Percentiles rank a stretch among this genome's conserved stretches.
phyloP scores from a whole-genome alignment of 2,888 invertebrate genomes.

The Podabrus alpinus region DNA sequence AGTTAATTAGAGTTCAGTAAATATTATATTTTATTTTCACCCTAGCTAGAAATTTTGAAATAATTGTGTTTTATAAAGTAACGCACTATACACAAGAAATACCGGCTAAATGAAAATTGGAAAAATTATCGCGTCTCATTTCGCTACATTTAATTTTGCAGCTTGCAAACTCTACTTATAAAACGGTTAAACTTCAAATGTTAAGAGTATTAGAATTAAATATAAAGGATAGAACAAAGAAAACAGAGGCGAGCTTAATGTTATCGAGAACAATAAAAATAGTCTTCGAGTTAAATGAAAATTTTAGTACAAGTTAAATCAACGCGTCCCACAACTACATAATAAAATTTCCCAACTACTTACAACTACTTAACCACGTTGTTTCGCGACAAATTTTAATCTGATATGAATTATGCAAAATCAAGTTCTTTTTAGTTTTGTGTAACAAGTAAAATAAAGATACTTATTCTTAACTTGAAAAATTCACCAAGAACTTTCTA shows the following conservation, averaged over 20 bases:
- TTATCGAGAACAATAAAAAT: conserved; percentile 18
- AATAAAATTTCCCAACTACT: neutral
- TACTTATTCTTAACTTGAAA: neutral
- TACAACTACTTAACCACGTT: neutral
- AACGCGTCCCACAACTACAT: neutral
- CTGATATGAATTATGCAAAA: neutral
- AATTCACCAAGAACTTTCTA: conserved; percentile 11
- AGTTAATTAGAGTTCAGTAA: neutral
- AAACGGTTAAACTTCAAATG: conserved; percentile 8
- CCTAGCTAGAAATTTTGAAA: neutral
- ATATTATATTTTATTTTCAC: neutral
- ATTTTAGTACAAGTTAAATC: conserved; percentile 1
- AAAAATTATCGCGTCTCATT: conserved; percentile 2
- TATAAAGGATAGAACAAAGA: neutral
- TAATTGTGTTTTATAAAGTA: neutral
- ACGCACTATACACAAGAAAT: neutral
- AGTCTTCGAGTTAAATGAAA: conserved; percentile 22
- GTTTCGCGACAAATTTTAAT: neutral
- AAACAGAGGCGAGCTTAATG: conserved; percentile 9
- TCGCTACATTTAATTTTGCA: conserved; percentile 3
- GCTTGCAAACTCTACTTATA: conserved; percentile 5
- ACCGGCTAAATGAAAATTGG: neutral
- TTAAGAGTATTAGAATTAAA: conserved; percentile 9
- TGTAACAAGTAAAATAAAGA: neutral
- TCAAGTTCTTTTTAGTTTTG: neutral